Percentiles rank a stretch among this genome's conserved stretches.
phyloP scores from a whole-genome alignment of 2,888 invertebrate species.

The Leucophenga maculata region DNA sequence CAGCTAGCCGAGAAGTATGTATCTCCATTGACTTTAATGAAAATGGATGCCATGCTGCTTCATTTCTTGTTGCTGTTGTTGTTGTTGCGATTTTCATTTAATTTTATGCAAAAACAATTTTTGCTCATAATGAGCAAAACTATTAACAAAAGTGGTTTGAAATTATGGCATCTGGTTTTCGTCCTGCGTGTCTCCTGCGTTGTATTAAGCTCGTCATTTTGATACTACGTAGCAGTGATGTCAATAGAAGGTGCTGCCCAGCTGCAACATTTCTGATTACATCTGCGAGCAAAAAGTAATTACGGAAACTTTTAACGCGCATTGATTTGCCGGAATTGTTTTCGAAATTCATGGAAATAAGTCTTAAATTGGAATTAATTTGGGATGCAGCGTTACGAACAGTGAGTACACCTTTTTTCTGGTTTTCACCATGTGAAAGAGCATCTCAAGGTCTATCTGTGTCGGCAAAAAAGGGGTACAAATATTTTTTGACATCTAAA shows the following conservation, averaged over 20 bases:
- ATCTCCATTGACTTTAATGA: constrained; percentile 11
- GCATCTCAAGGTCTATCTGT: too few species aligned
- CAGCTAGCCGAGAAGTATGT: constrained; percentile 16
- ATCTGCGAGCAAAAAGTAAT: background rate
- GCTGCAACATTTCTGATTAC: background rate
- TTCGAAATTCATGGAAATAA: background rate
- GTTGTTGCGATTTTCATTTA: constrained; percentile 20
- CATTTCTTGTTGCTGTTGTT: too few species aligned
- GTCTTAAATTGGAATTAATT: background rate
- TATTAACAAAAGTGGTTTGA: constrained; percentile 11
- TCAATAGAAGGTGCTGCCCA: background rate
- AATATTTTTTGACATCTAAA: too few species aligned
- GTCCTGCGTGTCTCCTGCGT: constrained; percentile 7
- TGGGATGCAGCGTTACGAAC: too few species aligned
- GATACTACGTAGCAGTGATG: background rate
- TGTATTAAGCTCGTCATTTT: constrained; percentile 17
- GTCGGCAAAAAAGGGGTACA: too few species aligned
- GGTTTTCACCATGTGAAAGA: too few species aligned
- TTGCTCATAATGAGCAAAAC: constrained; percentile 20
- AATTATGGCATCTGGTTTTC: background rate
- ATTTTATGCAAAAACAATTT: constrained; percentile 26
- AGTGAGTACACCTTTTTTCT: too few species aligned
- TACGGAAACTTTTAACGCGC: background rate
- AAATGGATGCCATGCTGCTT: constrained; percentile 17
- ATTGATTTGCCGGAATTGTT: background rate